Base-by-base conservation (phyloP, 1,140 invertebrate species). In the Gryllus bimaculatus region DNA sequence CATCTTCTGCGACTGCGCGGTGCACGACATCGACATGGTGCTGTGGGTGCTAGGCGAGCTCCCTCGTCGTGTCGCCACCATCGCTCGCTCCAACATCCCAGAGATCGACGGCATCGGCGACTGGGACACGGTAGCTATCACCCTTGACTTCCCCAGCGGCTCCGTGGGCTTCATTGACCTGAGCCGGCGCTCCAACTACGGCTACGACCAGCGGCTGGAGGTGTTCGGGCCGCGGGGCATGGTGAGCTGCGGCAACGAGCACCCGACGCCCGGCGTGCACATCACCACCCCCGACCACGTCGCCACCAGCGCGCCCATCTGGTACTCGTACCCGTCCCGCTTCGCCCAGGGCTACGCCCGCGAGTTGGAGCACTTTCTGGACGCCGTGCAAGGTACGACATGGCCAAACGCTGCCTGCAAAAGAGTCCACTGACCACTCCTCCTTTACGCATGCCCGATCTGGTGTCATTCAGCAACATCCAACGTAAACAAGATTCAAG, bases 191-290 rank as follows among this genome's bases (percentile, higher is more conserved):
- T 88, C 89, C 18, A 82, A 83, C 5, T 92, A 90, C 80, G 92
- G 92, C 4, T 93, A 93, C 80, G 92, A 93, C 81, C 92, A 93
- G 82, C 86, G 92, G 79, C 81, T 92, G 0, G 92, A 93, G 85
- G 83, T 85, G 3, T 91, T 90, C 79, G 90, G 90, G 78, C 85
- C 87, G 0, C 88, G 87, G 83, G 90, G 90, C 15, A 88, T 90
- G 88, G 82, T 92, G 0, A 86, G 85, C 26, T 87, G 87, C 8
- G 86, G 88, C 66, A 91, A 92, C 81, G 87, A 90, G 81, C 87
- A 86, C 73, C 89, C 90, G 0, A 85, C 87, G 39, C 86, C 86
- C 66, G 86, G 87, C 10, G 83, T 87, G 4, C 87, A 87, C 73
- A 83, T 82, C 0, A 84, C 88, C 21, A 82, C 85, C 0, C 87